Conservation (phyloP, 2,113 vertebrate species). For the Suncus etruscus region DNA sequence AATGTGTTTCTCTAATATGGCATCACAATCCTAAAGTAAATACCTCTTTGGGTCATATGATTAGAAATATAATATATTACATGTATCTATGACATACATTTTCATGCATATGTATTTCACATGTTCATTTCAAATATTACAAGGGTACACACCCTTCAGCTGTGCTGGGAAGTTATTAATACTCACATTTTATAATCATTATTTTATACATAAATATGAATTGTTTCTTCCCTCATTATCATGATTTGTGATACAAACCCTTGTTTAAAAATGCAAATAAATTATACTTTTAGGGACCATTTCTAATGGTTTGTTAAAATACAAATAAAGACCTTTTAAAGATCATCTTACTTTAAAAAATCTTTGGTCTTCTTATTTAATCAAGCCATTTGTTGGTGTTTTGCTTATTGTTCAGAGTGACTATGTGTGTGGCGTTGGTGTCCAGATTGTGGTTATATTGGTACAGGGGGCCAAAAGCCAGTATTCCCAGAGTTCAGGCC, state of each 20-base stretch:
- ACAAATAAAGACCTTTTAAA: not conserved
- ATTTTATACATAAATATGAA: not conserved
- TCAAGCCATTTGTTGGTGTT: not conserved
- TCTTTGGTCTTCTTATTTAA: rapidly evolving
- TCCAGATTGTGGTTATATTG: not conserved
- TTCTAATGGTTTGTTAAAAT: not conserved
- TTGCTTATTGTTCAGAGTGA: not conserved
- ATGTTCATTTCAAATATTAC: not conserved
- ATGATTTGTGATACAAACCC: not conserved
- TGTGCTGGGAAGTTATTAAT: not conserved
- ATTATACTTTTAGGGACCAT: not conserved
- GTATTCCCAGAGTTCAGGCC: not conserved
- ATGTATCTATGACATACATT: too few species aligned
- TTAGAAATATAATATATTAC: not conserved
- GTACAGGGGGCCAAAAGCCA: not conserved
- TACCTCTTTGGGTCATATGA: not conserved
- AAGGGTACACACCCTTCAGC: not conserved
- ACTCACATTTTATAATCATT: not conserved
- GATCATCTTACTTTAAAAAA: not conserved
- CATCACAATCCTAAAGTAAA: not conserved
- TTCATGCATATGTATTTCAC: not conserved
- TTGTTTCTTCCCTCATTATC: not conserved
- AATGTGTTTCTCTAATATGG: not conserved
- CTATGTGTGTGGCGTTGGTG: not conserved
- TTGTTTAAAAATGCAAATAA: constrained; percentile 14